These are phyloP conservation scores for Zaprionus davidi DNA, from an alignment of 1,140 invertebrate genomes.

Conservation along the genomic window DNA sequence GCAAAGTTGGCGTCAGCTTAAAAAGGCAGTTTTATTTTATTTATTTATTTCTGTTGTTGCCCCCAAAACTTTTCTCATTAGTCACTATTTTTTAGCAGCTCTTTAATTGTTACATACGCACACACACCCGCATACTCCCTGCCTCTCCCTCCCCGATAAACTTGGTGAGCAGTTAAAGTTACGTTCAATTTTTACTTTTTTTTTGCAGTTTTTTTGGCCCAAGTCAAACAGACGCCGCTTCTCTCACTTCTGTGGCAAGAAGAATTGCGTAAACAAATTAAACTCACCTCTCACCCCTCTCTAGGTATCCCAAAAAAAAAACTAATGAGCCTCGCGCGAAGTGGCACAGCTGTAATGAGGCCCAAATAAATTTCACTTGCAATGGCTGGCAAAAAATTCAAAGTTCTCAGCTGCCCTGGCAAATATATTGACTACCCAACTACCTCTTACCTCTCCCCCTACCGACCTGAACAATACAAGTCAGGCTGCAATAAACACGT, in stretches of 20 bases:
- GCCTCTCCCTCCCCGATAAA: conserved; percentile 21
- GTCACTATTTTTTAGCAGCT: conserved; percentile 79
- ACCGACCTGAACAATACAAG: conserved; percentile 16
- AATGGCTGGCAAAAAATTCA: conserved; percentile 9
- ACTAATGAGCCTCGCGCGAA: conserved; percentile 28
- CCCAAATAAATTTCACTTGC: conserved; percentile 57
- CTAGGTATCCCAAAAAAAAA: conserved; percentile 37
- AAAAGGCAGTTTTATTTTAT: conserved; percentile 41
- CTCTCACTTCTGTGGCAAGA: conserved; percentile 22
- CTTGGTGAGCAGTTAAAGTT: conserved; percentile 61
- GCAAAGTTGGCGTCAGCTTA: conserved; percentile 17
- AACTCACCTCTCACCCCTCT: conserved; percentile 26
- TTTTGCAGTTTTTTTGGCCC: conserved; percentile 28
- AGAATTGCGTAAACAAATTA: conserved; percentile 78
- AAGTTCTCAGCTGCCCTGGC: conserved; percentile 9
- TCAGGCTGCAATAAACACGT: conserved; percentile 38
- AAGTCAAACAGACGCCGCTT: conserved; percentile 38
- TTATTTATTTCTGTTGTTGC: conserved; percentile 44
- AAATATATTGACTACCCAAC: conserved; percentile 9
- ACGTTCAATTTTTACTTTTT: conserved; percentile 49
- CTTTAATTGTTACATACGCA: conserved; percentile 76
- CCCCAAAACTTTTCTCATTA: conserved; percentile 76
- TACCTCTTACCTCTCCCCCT: not conserved
- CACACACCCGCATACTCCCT: conserved; percentile 5
- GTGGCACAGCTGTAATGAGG: conserved; percentile 36